These are phyloP conservation scores for Brachionus koreanus DNA, from an alignment of 1,140 invertebrate genomes.

Conservation along the genomic window DNA sequence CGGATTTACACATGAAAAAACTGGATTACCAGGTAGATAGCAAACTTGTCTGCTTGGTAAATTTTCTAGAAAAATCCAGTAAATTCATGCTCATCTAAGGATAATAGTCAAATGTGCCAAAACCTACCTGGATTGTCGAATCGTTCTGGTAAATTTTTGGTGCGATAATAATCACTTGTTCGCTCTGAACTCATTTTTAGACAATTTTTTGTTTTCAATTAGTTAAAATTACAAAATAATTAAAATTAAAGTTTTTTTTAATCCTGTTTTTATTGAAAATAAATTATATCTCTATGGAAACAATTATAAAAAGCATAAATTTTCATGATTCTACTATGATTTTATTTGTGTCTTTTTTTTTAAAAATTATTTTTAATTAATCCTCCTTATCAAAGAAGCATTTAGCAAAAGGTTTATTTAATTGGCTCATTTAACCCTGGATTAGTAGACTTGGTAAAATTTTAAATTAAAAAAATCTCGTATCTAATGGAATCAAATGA, in stretches of 20 bases:
- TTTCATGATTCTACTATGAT: too few relatives aligned
- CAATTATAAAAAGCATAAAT: not conserved
- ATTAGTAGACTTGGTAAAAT: too few relatives aligned
- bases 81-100: not conserved
- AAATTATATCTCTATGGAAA: not conserved
- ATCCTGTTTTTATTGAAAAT: not conserved
- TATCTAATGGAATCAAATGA: too few relatives aligned
- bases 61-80: slow-evolving; percentile 16
- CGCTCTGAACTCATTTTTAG: slow-evolving; percentile 46
- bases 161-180: slow-evolving; percentile 51
- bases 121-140: slow-evolving; percentile 52
- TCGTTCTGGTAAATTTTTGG: slow-evolving; percentile 49
- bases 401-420: too few relatives aligned
- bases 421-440: too few relatives aligned
- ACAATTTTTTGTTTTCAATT: not conserved
- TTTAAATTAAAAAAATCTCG: too few relatives aligned
- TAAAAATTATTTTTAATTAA: too few relatives aligned
- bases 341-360: too few relatives aligned
- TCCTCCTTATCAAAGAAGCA: too few relatives aligned
- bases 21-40: slow-evolving; percentile 45
- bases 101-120: not conserved
- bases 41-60: slow-evolving; percentile 9
- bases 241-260: not conserved
- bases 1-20: slow-evolving; percentile 45
- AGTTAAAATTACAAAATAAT: slow-evolving; percentile 19